These are phyloP conservation scores for Steinernema hermaphroditum DNA, from an alignment of 2,888 invertebrate genomes.

Conservation along the genomic window DNA sequence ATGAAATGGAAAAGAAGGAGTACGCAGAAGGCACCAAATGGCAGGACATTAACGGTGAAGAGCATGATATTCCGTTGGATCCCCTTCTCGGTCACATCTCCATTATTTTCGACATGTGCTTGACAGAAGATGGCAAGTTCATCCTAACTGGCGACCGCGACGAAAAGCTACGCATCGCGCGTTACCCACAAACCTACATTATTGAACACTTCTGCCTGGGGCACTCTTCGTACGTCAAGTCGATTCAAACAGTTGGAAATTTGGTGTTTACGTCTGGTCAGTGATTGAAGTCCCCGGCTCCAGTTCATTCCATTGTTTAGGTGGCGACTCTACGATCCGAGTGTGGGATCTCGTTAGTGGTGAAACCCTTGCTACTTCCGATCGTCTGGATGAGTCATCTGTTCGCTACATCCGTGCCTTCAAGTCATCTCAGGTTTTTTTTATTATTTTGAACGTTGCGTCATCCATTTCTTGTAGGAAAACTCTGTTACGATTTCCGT, in stretches of 20 bases:
- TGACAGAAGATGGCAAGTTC: conserved; percentile 42
- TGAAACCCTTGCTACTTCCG: background rate
- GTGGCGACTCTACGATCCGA: conserved; percentile 14
- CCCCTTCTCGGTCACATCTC: conserved; percentile 42
- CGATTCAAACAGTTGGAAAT: conserved; percentile 34
- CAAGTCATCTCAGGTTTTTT: background rate
- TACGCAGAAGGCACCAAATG: conserved; percentile 15
- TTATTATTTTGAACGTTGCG: background rate
- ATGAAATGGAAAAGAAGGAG: conserved; percentile 33
- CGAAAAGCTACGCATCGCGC: conserved; percentile 54
- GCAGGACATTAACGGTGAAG: conserved; percentile 22
- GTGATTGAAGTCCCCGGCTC: background rate
- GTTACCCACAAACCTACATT: conserved; percentile 52
- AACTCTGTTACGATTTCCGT: background rate
- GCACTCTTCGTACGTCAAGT: conserved; percentile 46
- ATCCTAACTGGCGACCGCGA: conserved; percentile 54
- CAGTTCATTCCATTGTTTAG: background rate
- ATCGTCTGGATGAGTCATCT: background rate
- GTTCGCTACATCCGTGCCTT: conserved; percentile 2
- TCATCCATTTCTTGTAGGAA: background rate
- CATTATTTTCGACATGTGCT: conserved; percentile 51
- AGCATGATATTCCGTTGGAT: conserved; percentile 1
- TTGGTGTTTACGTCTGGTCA: conserved; percentile 42
- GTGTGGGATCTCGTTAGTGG: background rate
- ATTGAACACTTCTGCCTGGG: conserved; percentile 51